These are phyloP conservation scores for Athalia rosae DNA, from an alignment of 2,888 invertebrate species.

Conservation along the genomic window DNA sequence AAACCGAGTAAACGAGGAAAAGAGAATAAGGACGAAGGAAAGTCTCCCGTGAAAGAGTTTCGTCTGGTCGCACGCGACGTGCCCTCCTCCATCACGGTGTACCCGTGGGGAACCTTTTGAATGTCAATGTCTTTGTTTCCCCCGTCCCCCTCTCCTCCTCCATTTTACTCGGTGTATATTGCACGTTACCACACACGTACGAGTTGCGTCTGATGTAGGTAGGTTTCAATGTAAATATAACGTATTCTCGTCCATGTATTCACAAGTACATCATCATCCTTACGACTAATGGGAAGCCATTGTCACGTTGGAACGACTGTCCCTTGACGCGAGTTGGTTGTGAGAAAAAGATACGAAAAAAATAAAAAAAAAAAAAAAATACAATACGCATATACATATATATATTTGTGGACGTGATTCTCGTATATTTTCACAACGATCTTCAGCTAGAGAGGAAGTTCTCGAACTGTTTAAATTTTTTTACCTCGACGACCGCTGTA, in stretches of 20 bases:
- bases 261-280: slow-evolving; percentile 2
- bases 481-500: no score
- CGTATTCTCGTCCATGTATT: neutral
- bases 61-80: slow-evolving; percentile 54
- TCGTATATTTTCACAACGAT: no score
- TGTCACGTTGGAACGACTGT: slow-evolving; percentile 29
- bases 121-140: slow-evolving; percentile 70
- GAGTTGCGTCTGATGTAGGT: neutral
- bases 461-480: no score
- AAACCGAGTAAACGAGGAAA: neutral
- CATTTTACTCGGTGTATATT: slow-evolving; percentile 51
- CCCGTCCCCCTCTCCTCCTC: slow-evolving; percentile 8
- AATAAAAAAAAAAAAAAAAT: no score
- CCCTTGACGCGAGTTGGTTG: neutral
- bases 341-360: no score
- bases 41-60: slow-evolving; percentile 55
- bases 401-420: no score
- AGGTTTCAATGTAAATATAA: slow-evolving; percentile 32
- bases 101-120: slow-evolving; percentile 61
- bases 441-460: no score
- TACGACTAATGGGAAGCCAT: slow-evolving; percentile 37
- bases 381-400: no score
- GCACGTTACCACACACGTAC: slow-evolving; percentile 44
- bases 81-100: neutral
- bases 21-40: neutral